phyloP scores from a whole-genome alignment of 2,113 vertebrate genomes.

The Carlito syrichta region DNA sequence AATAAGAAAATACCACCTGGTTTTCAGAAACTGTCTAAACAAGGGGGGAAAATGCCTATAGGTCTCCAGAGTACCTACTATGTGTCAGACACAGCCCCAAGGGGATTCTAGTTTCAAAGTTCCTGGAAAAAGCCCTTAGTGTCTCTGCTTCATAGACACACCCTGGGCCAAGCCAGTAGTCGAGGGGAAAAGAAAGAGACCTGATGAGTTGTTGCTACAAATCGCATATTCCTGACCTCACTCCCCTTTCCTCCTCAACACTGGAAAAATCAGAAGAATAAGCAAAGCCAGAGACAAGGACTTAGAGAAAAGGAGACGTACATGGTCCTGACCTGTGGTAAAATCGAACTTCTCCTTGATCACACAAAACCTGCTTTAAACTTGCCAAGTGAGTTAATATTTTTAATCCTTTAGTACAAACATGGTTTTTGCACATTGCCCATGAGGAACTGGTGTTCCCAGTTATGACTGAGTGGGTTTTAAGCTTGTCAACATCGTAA shows the following conservation, averaged over 20 bases:
- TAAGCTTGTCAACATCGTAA: neutral
- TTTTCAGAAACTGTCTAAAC: neutral
- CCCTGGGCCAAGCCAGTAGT: neutral
- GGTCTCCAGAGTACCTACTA: neutral
- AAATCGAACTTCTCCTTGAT: neutral
- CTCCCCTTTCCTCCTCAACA: neutral
- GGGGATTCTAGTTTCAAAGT: neutral
- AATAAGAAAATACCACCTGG: neutral
- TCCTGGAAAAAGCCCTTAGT: neutral
- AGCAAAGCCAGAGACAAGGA: neutral
- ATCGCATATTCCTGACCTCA: accelerated
- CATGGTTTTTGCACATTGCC: accelerated
- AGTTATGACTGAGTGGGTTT: neutral
- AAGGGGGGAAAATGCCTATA: neutral
- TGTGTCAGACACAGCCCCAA: neutral
- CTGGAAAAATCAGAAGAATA: neutral
- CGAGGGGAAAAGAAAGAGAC: neutral
- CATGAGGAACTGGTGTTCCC: neutral
- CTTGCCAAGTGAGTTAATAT: neutral
- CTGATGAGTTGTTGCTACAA: neutral
- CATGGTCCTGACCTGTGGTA: neutral
- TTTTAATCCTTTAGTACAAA: neutral
- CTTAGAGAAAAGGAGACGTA: neutral
- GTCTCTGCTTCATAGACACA: neutral
- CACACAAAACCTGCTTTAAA: neutral